Conservation (phyloP, 2,888 invertebrate genomes). For the Linyphia triangularis region DNA sequence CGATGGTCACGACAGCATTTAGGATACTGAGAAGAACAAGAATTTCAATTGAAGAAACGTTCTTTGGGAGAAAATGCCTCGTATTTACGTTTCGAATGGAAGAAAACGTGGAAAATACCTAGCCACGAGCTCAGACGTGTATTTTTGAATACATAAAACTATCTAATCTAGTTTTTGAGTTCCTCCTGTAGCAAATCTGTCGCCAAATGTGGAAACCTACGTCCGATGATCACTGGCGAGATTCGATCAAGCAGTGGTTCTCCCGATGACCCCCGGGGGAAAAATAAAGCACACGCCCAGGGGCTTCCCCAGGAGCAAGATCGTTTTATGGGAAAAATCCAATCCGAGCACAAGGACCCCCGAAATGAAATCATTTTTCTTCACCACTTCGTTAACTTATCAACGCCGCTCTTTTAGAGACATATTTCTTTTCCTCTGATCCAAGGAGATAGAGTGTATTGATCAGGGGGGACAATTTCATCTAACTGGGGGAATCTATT, state of each 20-base stretch:
- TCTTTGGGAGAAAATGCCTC: too few species aligned
- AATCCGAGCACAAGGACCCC: conserved; percentile 17
- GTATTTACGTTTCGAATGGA: too few species aligned
- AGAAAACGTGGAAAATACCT: too few species aligned
- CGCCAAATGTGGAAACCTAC: conserved; percentile 44
- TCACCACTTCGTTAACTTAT: conserved; percentile 53
- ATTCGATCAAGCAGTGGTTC: conserved; percentile 65
- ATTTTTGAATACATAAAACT: too few species aligned
- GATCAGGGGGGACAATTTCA: conserved; percentile 44
- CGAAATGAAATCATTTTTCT: conserved; percentile 25
- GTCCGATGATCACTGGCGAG: conserved; percentile 18
- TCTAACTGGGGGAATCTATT: conserved; percentile 34
- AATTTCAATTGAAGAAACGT: too few species aligned
- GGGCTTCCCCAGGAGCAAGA: conserved; percentile 30
- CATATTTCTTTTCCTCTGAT: conserved; percentile 53
- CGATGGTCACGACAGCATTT: too few species aligned
- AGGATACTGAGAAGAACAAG: too few species aligned
- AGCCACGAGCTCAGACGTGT: too few species aligned
- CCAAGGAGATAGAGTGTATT: conserved; percentile 22
- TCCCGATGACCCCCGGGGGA: conserved; percentile 53
- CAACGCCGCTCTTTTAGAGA: conserved; percentile 19
- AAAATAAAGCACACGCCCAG: conserved; percentile 60
- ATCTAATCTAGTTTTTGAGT: too few species aligned
- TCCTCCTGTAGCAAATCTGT: too few species aligned
- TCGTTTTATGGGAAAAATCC: conserved; percentile 51